phyloP scores from a whole-genome alignment of 2,113 vertebrate genomes.

The Cervus canadensis region DNA sequence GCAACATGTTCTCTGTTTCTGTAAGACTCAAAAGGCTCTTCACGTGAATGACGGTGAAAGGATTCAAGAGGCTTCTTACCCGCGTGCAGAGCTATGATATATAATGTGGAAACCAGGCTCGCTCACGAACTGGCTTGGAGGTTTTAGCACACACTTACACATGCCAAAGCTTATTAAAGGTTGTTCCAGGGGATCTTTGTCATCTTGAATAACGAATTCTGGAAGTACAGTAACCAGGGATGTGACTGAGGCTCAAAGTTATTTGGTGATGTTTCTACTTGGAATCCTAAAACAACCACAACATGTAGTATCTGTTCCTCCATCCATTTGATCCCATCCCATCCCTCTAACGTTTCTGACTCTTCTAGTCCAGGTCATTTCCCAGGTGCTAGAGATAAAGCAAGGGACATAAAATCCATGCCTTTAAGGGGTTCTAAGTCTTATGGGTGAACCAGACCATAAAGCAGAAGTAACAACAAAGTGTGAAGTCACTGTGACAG shows the following conservation, averaged over 20 bases:
- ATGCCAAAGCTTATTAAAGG: background rate
- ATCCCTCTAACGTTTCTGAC: background rate
- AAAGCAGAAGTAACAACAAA: background rate
- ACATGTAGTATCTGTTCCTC: background rate
- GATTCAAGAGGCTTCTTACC: slow-evolving; percentile 35
- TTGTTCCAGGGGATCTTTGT: background rate
- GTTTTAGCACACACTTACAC: background rate
- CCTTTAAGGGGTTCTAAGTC: background rate
- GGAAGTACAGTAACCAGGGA: background rate
- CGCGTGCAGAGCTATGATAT: rapidly evolving
- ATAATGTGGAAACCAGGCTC: background rate
- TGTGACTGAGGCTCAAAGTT: background rate
- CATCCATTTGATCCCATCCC: background rate
- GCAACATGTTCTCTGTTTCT: slow-evolving; percentile 75
- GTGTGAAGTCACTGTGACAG: too few species aligned
- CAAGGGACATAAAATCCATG: background rate
- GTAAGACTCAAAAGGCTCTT: slow-evolving; percentile 78
- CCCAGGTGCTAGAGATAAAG: background rate
- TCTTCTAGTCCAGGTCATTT: background rate
- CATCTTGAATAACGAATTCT: slow-evolving; percentile 41
- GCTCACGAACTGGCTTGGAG: background rate
- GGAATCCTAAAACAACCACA: background rate
- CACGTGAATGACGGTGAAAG: slow-evolving; percentile 78
- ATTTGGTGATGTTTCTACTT: background rate
- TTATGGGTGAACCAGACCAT: background rate